Percentiles rank a stretch among this genome's conserved stretches.
phyloP scores from a whole-genome alignment of 2,113 vertebrate species.

The Callipepla squamata region DNA sequence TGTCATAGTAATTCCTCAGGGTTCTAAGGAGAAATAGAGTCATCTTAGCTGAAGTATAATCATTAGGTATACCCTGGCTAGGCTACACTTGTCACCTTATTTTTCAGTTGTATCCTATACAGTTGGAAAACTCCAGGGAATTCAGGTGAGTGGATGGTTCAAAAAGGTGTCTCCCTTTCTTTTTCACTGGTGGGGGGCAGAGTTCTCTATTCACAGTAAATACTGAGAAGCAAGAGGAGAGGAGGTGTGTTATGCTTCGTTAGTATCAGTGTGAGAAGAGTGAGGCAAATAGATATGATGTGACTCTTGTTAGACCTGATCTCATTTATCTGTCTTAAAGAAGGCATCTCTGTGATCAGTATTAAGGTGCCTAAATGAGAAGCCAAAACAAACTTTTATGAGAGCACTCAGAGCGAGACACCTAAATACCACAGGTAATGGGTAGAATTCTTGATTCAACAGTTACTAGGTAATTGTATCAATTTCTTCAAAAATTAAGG shows the following conservation, averaged over 20 bases:
- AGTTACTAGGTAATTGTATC: background rate
- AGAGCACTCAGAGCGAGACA: background rate
- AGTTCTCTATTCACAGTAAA: background rate
- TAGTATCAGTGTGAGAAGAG: background rate
- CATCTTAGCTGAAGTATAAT: conserved; percentile 24
- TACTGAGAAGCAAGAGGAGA: background rate
- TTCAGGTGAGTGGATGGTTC: background rate
- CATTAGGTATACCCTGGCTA: background rate
- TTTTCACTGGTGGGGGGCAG: background rate
- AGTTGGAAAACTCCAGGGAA: background rate
- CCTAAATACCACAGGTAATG: background rate
- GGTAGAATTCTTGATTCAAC: background rate
- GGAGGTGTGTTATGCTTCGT: background rate
- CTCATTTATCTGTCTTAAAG: background rate
- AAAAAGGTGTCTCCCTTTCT: background rate
- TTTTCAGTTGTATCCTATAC: background rate
- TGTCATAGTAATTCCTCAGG: conserved; percentile 20
- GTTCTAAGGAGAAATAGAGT: conserved; percentile 18
- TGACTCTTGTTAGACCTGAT: background rate
- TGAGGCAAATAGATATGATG: background rate
- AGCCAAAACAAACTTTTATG: background rate
- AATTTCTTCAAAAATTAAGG: background rate
- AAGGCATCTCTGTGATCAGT: background rate
- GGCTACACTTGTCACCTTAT: background rate
- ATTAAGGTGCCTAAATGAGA: background rate